Evolutionary conservation across 2,113 vertebrate genomes (phyloP).

Genomic region (Anarhynchus alexandrinus): DNA sequence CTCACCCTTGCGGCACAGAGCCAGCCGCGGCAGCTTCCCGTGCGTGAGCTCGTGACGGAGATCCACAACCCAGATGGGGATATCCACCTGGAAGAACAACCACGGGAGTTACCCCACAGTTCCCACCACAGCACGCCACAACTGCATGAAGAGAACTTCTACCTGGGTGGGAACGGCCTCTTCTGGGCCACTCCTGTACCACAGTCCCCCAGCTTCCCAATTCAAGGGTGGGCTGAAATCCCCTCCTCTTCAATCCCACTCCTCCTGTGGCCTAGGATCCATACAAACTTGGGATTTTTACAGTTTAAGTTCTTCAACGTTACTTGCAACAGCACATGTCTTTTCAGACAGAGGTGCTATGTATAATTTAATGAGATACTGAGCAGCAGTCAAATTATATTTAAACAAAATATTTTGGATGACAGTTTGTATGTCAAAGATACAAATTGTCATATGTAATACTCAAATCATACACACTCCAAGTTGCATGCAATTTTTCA

Average conservation of each 20-base stretch:
- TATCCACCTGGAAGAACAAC: conserved; percentile 75
- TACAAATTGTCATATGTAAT: not conserved
- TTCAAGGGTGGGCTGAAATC: not conserved
- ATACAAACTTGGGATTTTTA: not conserved
- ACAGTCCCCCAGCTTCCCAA: accelerated
- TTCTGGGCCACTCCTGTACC: not conserved
- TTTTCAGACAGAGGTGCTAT: not conserved
- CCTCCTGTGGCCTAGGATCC: not conserved
- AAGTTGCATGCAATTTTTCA: not conserved
- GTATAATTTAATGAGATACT: not conserved
- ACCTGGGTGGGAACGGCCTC: not conserved
- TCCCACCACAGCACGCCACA: not conserved
- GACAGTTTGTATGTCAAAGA: not conserved
- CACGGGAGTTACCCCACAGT: accelerated
- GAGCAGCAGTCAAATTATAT: not conserved
- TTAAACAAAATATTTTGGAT: not conserved
- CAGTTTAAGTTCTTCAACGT: not conserved
- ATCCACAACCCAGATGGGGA: conserved; percentile 92
- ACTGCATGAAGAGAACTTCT: not conserved
- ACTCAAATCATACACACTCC: not conserved
- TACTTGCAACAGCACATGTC: not conserved
- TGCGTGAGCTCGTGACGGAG: conserved; percentile 92
- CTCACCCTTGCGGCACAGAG: conserved; percentile 87
- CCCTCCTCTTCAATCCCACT: not conserved
- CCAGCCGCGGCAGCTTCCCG: conserved; percentile 84